A percentile compares a stretch with the other conserved stretches of the same genome.
These are phyloP conservation scores for Tachyglossus aculeatus DNA, from an alignment of 2,797 vertebrate genomes.

Conservation along the genomic window DNA sequence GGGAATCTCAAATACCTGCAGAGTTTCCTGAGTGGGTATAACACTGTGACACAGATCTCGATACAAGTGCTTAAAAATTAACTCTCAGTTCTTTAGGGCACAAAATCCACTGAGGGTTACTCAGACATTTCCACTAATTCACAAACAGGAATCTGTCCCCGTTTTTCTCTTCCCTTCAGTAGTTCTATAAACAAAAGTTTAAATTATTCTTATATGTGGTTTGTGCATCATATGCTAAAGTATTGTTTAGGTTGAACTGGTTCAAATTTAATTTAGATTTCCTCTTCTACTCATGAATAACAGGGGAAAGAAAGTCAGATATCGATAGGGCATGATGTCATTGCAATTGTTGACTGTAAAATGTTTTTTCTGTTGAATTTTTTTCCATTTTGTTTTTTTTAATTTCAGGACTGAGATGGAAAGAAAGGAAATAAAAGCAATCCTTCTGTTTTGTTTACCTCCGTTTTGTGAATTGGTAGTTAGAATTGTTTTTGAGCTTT, in stretches of 20 bases:
- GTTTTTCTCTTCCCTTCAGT: not conserved
- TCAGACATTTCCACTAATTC: accelerated
- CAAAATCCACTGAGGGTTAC: not conserved
- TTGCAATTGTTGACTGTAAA: not conserved
- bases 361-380: not conserved
- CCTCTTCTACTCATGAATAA: too few relatives aligned
- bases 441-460: not conserved
- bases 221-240: too few relatives aligned
- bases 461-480: not conserved
- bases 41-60: accelerated
- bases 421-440: not conserved
- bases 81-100: not conserved
- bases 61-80: not conserved
- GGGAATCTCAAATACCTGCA: not conserved
- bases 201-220: too few relatives aligned
- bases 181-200: too few relatives aligned
- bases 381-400: not conserved
- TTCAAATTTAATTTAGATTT: too few relatives aligned
- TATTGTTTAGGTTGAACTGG: too few relatives aligned
- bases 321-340: too few relatives aligned
- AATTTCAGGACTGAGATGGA: not conserved
- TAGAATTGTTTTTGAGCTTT: not conserved
- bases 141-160: not conserved
- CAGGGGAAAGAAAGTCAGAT: too few relatives aligned
- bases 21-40: not conserved